Evolutionary conservation across 2,113 vertebrate genomes (phyloP).

Genomic region (Miniopterus natalensis): DNA sequence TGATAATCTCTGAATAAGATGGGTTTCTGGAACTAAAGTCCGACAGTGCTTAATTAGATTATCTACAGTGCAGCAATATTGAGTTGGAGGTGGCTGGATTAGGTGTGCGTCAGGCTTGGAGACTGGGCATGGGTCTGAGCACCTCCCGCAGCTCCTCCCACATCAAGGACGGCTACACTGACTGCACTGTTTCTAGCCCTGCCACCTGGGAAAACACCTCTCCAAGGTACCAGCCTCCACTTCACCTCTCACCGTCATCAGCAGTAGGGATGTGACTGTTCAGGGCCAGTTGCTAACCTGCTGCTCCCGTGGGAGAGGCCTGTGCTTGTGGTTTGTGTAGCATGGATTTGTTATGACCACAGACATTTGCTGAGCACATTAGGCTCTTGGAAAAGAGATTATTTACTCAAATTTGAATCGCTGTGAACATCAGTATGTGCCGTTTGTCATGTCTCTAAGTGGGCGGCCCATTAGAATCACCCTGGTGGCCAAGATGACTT

Average conservation of each 20-base stretch:
- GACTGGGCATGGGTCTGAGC: too few species aligned
- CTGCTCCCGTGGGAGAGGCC: neutral
- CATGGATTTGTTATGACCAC: rapidly evolving
- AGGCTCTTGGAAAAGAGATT: neutral
- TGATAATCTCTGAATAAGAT: neutral
- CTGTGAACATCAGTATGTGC: neutral
- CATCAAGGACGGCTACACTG: rapidly evolving
- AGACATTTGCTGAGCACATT: rapidly evolving
- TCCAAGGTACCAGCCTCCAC: neutral
- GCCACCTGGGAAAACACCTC: neutral
- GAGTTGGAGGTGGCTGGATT: neutral
- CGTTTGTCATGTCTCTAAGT: neutral
- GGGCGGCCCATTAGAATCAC: rapidly evolving
- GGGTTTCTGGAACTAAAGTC: neutral
- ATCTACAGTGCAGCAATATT: neutral
- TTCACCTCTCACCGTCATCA: neutral
- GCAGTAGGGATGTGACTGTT: too few species aligned
- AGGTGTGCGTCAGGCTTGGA: neutral
- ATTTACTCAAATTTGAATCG: neutral
- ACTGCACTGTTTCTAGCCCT: neutral
- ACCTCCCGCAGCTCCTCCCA: neutral
- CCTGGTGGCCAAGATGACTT: neutral
- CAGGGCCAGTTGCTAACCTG: neutral
- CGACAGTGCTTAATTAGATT: neutral
- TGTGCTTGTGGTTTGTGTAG: rapidly evolving